Base-by-base conservation (phyloP, 2,797 vertebrate species). In the Manis javanica region DNA sequence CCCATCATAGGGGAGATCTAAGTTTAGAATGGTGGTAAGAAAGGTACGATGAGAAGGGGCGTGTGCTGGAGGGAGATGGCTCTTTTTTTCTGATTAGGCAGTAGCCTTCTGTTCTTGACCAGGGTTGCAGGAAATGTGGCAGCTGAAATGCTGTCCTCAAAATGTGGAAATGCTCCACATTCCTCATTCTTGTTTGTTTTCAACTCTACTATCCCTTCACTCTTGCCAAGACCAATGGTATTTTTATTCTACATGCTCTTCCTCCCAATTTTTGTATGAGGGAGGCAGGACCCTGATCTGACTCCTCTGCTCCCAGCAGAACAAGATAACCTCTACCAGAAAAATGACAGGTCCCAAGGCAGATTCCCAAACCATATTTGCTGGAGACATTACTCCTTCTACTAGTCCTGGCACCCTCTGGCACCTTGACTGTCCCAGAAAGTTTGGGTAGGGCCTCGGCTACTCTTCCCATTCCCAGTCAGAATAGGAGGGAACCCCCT, bases 1-100 rank as follows among this genome's bases (percentile, higher is more conserved):
- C 4, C 16, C 10, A 51, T 85, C 39, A 5, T 81, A 34, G 51
- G 19, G 19, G 53, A 90, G 64, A 64, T 69, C 23, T 91, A 59
- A 6, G 21, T 95, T 96, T 86, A 46, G 78, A 90, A 51, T 59
- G n/a, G 11, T 49, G n/a, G 26, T 63, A 37, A 94, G 26, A 92
- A 92, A 82, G 29, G 7, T n/a, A 79, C 34, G 10, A 63, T 46
- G 29, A 92, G 61, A 86, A 66, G 7, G 14, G 16, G 13, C n/a
- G 5, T 26, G 7, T 71, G 31, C 72, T 90, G 15, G 61, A 23
- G 31, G 37, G 18, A 57, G 49, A 51, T 55, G 18, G 1, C 19
- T 42, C 24, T 64, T 19, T 51, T 51, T 59, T 87, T 83, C 69
- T 49, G 46, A 95, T 87, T 10, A 78, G 63, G 8, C 31, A 37